Conservation (phyloP, 2,888 invertebrate species). For the Cremastobaeus sp. region DNA sequence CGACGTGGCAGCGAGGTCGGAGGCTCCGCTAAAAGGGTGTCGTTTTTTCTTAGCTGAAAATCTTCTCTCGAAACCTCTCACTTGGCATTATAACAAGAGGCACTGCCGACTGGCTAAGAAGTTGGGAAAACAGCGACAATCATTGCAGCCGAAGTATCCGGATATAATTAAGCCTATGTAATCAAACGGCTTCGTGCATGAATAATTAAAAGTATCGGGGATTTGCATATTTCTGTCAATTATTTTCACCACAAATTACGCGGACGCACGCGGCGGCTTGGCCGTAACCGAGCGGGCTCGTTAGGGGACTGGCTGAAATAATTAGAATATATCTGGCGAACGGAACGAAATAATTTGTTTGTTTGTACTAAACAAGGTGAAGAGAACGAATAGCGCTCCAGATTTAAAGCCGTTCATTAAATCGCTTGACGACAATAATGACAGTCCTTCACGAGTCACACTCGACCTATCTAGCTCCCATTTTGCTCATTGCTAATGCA, state of each 20-base stretch:
- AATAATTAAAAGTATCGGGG: constrained; percentile 8
- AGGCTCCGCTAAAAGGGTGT: constrained; percentile 62
- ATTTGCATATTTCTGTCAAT: too few relatives aligned
- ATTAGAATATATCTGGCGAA: constrained; percentile 26
- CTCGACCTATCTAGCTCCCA: constrained; percentile 59
- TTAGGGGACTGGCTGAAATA: too few relatives aligned
- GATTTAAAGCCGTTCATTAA: constrained; percentile 74
- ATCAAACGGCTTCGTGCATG: constrained; percentile 16
- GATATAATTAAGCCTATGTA: constrained; percentile 27
- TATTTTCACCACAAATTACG: too few relatives aligned
- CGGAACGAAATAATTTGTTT: constrained; percentile 38
- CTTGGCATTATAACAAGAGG: constrained; percentile 57
- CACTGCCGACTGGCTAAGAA: constrained; percentile 36
- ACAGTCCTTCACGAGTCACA: constrained; percentile 63
- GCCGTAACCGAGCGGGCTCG: too few relatives aligned
- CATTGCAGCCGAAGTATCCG: constrained; percentile 44
- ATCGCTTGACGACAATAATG: constrained; percentile 72
- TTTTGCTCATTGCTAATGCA: constrained; percentile 53
- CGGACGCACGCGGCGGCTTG: too few relatives aligned
- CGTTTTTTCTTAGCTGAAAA: constrained; percentile 59
- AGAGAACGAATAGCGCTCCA: constrained; percentile 66
- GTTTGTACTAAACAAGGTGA: constrained; percentile 33
- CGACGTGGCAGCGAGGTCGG: constrained; percentile 65
- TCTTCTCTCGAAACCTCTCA: constrained; percentile 48
- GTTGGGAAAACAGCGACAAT: constrained; percentile 32